These are phyloP conservation scores for Oreochromis spilurus DNA, from an alignment of 2,113 vertebrate species.

Conservation along the genomic window DNA sequence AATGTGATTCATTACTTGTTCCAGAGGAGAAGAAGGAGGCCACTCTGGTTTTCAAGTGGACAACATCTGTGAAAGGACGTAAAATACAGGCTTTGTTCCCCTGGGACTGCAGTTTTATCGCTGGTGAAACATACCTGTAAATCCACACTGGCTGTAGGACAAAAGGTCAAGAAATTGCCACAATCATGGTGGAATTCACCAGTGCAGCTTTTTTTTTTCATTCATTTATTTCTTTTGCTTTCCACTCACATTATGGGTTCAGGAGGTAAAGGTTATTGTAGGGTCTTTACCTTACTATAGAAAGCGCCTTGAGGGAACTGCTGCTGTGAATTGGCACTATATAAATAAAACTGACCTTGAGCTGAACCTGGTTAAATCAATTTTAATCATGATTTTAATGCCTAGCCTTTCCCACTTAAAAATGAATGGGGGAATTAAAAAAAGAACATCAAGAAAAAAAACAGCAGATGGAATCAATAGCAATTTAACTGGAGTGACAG, in stretches of 20 bases:
- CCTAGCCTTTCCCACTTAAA: background rate
- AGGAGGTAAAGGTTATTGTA: slow-evolving; percentile 13
- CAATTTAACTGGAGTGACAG: background rate
- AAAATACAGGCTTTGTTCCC: background rate
- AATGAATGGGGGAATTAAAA: fast-evolving
- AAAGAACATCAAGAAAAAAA: background rate
- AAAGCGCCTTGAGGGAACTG: background rate
- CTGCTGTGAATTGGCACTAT: background rate
- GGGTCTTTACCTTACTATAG: background rate
- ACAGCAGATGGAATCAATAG: background rate
- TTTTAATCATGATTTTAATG: slow-evolving; percentile 15
- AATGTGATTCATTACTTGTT: slow-evolving; percentile 48
- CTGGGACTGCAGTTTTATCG: background rate
- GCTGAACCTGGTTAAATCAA: background rate
- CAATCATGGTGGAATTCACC: background rate
- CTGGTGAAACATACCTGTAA: background rate
- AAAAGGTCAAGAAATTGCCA: background rate
- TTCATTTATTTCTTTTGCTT: background rate
- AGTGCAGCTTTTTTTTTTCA: background rate
- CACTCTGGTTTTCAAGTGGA: background rate
- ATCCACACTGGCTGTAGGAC: background rate
- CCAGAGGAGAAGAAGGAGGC: background rate
- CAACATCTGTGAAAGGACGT: background rate
- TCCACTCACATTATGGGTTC: background rate
- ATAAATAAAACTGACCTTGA: background rate